Conservation (phyloP, 2,797 vertebrate genomes). For the Anableps anableps region DNA sequence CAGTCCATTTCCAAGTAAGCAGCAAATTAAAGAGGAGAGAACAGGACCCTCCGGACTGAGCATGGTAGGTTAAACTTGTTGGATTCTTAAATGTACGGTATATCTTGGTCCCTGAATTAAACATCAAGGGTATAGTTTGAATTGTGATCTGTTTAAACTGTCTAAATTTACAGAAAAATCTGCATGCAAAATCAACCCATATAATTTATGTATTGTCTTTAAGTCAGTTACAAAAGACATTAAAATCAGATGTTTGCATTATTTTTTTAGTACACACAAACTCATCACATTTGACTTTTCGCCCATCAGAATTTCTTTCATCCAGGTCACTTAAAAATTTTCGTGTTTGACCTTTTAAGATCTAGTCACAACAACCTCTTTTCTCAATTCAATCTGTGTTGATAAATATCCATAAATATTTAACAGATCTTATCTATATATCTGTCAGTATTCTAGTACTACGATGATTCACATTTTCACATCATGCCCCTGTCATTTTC, state of each 20-base stretch:
- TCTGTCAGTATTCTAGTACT: background rate
- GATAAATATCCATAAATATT: background rate
- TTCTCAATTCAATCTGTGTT: background rate
- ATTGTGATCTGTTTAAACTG: background rate
- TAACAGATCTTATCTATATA: background rate
- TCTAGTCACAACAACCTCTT: background rate
- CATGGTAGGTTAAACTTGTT: constrained; percentile 38
- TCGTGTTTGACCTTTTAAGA: background rate
- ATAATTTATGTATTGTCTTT: background rate
- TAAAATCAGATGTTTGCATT: background rate
- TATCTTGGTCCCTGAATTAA: constrained; percentile 23
- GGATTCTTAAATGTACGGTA: constrained; percentile 13
- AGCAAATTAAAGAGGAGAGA: constrained; percentile 58
- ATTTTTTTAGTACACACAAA: background rate
- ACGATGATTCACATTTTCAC: no score
- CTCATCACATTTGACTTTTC: background rate
- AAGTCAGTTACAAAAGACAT: background rate
- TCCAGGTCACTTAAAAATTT: background rate
- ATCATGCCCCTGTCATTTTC: no score
- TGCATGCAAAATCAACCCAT: background rate
- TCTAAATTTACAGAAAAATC: background rate
- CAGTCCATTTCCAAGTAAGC: constrained; percentile 69
- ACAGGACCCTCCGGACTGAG: constrained; percentile 31
- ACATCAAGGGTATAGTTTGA: constrained; percentile 36
- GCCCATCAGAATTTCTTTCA: background rate